Conservation (phyloP, 2,113 vertebrate species). For the Phyllostomus hastatus region DNA sequence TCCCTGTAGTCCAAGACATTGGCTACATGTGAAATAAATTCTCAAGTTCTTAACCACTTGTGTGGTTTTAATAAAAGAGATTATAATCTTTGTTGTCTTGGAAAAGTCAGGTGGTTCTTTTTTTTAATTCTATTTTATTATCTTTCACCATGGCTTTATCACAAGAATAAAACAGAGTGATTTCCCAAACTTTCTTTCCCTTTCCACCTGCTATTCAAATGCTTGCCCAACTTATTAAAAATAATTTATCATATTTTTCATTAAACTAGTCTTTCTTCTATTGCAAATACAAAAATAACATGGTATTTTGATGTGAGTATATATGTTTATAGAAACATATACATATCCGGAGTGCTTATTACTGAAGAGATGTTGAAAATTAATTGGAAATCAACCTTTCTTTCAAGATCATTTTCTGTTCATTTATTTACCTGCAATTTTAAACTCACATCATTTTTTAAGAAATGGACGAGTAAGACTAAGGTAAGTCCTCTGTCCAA, state of each 20-base stretch:
- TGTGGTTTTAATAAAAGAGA: conserved; percentile 59
- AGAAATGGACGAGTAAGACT: neutral
- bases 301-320: neutral
- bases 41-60: conserved; percentile 18
- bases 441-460: neutral
- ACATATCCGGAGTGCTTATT: neutral
- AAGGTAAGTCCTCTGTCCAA: neutral
- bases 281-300: neutral
- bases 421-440: neutral
- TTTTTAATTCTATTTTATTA: neutral
- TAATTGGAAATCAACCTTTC: neutral
- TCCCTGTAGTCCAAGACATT: neutral
- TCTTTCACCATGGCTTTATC: conserved; percentile 33
- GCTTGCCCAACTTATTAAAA: conserved; percentile 35
- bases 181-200: neutral
- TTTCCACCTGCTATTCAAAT: neutral
- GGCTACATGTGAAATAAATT: conserved; percentile 21
- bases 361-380: neutral
- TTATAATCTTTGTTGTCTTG: conserved; percentile 28
- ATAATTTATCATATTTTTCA: conserved; percentile 26
- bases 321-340: neutral
- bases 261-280: conserved; percentile 1
- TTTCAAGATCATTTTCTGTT: neutral
- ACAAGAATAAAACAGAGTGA: neutral
- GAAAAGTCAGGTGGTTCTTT: neutral